Conservation (phyloP, 2,888 invertebrate species). For the Tiliacea citrago region DNA sequence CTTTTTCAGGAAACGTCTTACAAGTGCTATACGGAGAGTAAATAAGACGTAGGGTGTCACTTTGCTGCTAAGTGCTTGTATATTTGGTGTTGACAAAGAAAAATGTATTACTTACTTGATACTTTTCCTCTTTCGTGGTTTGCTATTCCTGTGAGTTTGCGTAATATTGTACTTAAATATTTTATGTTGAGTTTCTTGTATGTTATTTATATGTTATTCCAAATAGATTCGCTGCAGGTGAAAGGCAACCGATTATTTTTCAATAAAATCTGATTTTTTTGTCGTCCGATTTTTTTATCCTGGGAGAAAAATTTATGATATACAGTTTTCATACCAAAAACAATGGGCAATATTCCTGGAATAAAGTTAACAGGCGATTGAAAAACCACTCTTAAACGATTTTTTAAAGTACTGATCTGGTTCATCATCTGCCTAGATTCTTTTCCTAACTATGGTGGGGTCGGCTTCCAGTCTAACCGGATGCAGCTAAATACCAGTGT, state of each 20-base stretch:
- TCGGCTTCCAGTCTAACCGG: too few species aligned
- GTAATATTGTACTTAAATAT: neutral
- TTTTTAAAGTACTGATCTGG: neutral
- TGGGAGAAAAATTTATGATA: too few species aligned
- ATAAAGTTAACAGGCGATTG: neutral
- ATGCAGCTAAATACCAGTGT: too few species aligned
- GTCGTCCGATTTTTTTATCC: too few species aligned
- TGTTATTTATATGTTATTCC: neutral
- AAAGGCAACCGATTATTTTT: neutral
- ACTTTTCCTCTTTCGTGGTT: constrained; percentile 3
- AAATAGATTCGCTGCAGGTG: neutral
- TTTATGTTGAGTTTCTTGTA: neutral
- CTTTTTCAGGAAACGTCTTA: constrained; percentile 21
- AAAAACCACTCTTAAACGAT: neutral
- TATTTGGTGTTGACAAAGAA: constrained; percentile 30
- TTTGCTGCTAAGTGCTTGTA: constrained; percentile 36
- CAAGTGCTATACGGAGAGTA: neutral
- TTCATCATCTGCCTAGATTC: too few species aligned
- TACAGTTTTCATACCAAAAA: neutral
- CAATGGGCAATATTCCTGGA: neutral
- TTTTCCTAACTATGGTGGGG: too few species aligned
- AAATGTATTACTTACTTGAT: constrained; percentile 20
- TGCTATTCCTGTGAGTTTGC: constrained; percentile 1
- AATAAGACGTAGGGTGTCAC: constrained; percentile 20
- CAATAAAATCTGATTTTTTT: too few species aligned